These are phyloP conservation scores for Biston betularia DNA, from an alignment of 2,888 invertebrate species.

Conservation along the genomic window DNA sequence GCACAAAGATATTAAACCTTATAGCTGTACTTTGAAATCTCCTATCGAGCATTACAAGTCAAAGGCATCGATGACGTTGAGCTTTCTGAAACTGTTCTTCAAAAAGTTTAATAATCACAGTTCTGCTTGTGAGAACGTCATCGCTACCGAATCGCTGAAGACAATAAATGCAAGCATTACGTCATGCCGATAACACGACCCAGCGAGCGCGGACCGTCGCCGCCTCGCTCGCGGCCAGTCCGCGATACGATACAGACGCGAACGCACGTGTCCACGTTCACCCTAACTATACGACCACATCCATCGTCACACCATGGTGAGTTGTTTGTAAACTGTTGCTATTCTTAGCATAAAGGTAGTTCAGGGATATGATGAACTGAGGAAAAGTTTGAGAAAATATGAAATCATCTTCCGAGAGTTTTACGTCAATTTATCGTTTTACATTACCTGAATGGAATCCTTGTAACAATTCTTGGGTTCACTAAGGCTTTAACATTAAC, in stretches of 20 bases:
- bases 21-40: too few species aligned
- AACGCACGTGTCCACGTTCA: slow-evolving; percentile 47
- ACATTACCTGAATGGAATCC: background rate
- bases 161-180: slow-evolving; percentile 67
- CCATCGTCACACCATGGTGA: slow-evolving; percentile 28
- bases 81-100: background rate
- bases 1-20: too few species aligned
- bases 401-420: slow-evolving; percentile 2
- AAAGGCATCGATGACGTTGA: background rate
- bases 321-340: slow-evolving; percentile 59
- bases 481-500: background rate
- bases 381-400: background rate
- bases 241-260: slow-evolving; percentile 42
- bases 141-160: slow-evolving; percentile 43
- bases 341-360: slow-evolving; percentile 14
- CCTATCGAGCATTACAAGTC: too few species aligned
- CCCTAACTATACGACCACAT: slow-evolving; percentile 1
- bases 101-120: background rate
- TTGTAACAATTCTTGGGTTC: background rate
- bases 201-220: slow-evolving; percentile 1
- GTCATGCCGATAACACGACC: slow-evolving; percentile 65
- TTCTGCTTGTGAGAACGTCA: slow-evolving; percentile 12
- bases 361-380: slow-evolving; percentile 21
- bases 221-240: slow-evolving; percentile 28
- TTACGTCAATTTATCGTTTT: background rate